Conservation (phyloP, 2,888 invertebrate species). For the Conchocele bisecta region DNA sequence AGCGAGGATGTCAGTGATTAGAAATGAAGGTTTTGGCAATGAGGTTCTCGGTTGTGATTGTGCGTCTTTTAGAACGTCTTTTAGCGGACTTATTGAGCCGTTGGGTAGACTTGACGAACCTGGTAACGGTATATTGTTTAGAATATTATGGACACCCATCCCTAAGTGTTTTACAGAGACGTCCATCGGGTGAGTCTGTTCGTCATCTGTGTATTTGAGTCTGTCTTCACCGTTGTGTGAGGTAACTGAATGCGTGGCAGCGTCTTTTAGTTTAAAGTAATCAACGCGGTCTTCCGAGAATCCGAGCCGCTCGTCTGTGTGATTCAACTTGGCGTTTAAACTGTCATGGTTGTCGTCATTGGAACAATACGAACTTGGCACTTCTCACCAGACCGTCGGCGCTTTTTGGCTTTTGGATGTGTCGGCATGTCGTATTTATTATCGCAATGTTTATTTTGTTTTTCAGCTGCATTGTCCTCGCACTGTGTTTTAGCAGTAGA, state of each 20-base stretch:
- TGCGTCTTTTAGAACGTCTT: background rate
- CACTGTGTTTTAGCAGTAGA: too few species aligned
- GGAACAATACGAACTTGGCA: too few species aligned
- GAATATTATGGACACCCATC: conserved; percentile 19
- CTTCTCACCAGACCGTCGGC: too few species aligned
- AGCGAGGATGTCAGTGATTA: conserved; percentile 68
- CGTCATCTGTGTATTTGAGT: background rate
- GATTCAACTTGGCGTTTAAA: too few species aligned
- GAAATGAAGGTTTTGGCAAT: conserved; percentile 60
- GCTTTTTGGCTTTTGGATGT: too few species aligned
- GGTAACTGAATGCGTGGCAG: too few species aligned
- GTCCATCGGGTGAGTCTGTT: conserved; percentile 50
- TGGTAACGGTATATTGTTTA: conserved; percentile 19
- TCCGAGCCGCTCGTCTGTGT: too few species aligned
- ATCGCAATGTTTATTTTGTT: too few species aligned
- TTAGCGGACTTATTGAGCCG: background rate
- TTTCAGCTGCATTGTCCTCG: too few species aligned
- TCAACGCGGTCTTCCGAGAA: too few species aligned
- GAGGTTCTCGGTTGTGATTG: conserved; percentile 14
- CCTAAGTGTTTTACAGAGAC: conserved; percentile 43
- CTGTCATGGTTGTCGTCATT: too few species aligned
- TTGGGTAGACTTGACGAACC: conserved; percentile 15
- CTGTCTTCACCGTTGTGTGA: background rate
- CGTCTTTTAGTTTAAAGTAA: background rate
- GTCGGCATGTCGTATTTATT: too few species aligned